phyloP scores from a whole-genome alignment of 2,113 vertebrate genomes.

The Eonycteris spelaea region DNA sequence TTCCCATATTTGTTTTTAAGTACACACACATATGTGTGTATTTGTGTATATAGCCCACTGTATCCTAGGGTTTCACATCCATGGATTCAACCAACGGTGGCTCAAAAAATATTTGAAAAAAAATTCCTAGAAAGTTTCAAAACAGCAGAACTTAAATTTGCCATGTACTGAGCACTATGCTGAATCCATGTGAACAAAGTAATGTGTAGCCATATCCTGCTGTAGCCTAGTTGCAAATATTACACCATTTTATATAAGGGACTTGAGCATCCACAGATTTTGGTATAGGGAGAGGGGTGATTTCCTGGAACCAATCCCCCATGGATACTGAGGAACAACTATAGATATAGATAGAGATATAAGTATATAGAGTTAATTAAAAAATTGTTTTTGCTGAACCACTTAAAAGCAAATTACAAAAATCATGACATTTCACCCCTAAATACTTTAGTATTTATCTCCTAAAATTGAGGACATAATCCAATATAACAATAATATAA shows the following conservation, averaged over 20 bases:
- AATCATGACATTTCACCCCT: background rate
- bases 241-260: accelerated
- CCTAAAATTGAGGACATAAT: background rate
- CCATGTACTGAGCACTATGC: accelerated
- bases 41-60: background rate
- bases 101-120: background rate
- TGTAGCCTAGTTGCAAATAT: background rate
- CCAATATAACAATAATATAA: background rate
- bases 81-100: background rate
- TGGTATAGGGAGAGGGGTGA: background rate
- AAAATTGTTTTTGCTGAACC: background rate
- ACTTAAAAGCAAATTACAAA: background rate
- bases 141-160: background rate
- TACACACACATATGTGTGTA: too few species aligned
- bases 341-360: too few species aligned
- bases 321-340: too few species aligned
- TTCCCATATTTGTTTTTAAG: background rate
- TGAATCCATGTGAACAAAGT: background rate
- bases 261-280: background rate
- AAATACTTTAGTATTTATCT: background rate
- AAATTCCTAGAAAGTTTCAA: background rate
- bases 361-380: background rate
- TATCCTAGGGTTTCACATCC: background rate
- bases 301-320: background rate
- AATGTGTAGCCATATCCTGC: background rate